These are phyloP conservation scores for Spialia ferax DNA, from an alignment of 2,888 invertebrate species.

Conservation along the genomic window DNA sequence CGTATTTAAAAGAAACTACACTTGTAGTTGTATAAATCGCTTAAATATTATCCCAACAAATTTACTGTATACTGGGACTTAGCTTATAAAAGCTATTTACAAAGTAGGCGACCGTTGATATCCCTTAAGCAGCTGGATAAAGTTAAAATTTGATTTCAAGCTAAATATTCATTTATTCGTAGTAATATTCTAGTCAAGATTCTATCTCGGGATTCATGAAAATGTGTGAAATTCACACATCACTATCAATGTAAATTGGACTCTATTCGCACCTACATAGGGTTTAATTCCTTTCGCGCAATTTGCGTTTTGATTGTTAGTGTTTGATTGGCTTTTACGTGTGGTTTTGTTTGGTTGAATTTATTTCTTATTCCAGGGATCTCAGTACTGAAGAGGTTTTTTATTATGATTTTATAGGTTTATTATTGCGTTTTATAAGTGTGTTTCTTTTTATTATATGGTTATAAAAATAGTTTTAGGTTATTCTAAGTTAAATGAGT, in stretches of 20 bases:
- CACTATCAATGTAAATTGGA: conserved; percentile 24
- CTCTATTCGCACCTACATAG: conserved; percentile 8
- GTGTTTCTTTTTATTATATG: conserved; percentile 37
- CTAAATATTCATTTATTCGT: background rate
- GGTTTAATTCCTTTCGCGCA: conserved; percentile 23
- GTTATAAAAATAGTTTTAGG: conserved; percentile 38
- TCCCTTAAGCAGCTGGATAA: background rate
- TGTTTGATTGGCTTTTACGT: conserved; percentile 45
- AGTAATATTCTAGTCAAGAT: conserved; percentile 17
- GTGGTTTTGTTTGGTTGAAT: conserved; percentile 43
- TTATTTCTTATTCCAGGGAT: conserved; percentile 57
- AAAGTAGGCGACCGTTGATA: too few relatives aligned
- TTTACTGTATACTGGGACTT: background rate
- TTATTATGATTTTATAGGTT: conserved; percentile 44
- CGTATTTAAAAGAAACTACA: too few relatives aligned
- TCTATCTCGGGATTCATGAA: conserved; percentile 6
- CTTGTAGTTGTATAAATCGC: too few relatives aligned
- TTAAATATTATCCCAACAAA: too few relatives aligned
- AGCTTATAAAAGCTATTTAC: too few relatives aligned
- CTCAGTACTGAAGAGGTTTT: conserved; percentile 57
- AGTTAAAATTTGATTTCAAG: conserved; percentile 2
- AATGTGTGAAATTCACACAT: background rate
- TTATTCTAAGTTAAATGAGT: conserved; percentile 10
- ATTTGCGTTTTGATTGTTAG: conserved; percentile 19
- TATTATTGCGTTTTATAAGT: conserved; percentile 40